Percentiles rank a stretch among this genome's conserved stretches.
These are phyloP conservation scores for Lypha dubia DNA, from an alignment of 2,888 invertebrate genomes.

Conservation along the genomic window DNA sequence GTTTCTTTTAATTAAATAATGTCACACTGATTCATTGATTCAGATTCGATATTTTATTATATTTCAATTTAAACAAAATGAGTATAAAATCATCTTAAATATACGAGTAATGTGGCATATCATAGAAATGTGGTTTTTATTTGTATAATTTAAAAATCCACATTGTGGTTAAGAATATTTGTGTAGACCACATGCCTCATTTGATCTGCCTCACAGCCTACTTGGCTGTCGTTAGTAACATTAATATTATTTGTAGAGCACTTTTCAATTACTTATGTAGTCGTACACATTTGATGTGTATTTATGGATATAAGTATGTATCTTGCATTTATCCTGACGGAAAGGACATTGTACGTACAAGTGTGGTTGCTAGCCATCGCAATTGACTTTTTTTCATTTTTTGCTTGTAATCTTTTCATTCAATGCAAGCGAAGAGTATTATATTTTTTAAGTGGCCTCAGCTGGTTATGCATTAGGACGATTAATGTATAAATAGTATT, in stretches of 20 bases:
- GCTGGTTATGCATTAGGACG: background rate
- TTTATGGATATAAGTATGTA: no score
- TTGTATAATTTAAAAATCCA: no score
- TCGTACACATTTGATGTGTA: background rate
- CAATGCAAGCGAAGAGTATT: background rate
- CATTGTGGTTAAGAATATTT: background rate
- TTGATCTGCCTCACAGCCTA: background rate
- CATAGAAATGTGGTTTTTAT: conserved; percentile 35
- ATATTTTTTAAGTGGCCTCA: background rate
- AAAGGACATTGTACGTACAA: background rate
- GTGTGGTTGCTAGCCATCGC: background rate
- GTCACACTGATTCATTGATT: background rate
- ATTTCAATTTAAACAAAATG: background rate
- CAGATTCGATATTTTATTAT: background rate
- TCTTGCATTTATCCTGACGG: background rate
- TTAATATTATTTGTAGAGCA: background rate
- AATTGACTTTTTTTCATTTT: conserved; percentile 22
- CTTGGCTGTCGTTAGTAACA: background rate
- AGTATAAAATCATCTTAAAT: background rate
- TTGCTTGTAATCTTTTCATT: background rate
- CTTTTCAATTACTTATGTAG: background rate
- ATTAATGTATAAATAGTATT: no score
- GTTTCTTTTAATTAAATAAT: no score
- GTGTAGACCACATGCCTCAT: background rate
- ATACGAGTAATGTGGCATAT: background rate